phyloP scores from a whole-genome alignment of 2,113 vertebrate genomes.

The Nansenia antarctica region DNA sequence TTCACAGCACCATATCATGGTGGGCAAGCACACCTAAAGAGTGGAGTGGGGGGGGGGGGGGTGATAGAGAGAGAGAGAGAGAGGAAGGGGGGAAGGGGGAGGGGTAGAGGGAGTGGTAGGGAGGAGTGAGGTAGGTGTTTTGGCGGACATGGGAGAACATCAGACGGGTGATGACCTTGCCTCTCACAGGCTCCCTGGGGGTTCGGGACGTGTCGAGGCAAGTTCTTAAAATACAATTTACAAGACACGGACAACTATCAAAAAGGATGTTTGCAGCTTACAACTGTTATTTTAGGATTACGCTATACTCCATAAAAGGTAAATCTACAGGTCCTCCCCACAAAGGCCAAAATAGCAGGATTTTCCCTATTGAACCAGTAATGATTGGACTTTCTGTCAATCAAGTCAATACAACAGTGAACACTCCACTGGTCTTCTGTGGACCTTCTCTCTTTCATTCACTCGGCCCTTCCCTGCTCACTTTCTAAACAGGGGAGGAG shows the following conservation, averaged over 20 bases:
- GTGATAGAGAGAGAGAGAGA: background rate
- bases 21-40: background rate
- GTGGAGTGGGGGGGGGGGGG: background rate
- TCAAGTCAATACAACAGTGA: slow-evolving; percentile 57
- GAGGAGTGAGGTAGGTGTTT: slow-evolving; percentile 35
- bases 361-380: background rate
- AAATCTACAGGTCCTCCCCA: background rate
- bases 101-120: background rate
- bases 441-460: slow-evolving; percentile 55
- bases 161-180: slow-evolving; percentile 7
- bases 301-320: background rate
- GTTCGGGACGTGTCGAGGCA: slow-evolving; percentile 30
- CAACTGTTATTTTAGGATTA: background rate
- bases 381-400: background rate
- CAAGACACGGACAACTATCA: background rate
- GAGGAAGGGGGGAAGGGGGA: background rate
- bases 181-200: slow-evolving; percentile 9
- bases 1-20: background rate
- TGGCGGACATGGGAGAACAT: slow-evolving; percentile 31
- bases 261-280: background rate
- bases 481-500: slow-evolving; percentile 73
- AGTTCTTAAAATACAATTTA: slow-evolving; percentile 12
- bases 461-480: slow-evolving; percentile 69
- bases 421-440: slow-evolving; percentile 73
- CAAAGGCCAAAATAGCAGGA: background rate